Percentiles rank a stretch among this genome's conserved stretches.
phyloP scores from a whole-genome alignment of 2,797 vertebrate genomes.

The Rousettus madagascariensis region DNA sequence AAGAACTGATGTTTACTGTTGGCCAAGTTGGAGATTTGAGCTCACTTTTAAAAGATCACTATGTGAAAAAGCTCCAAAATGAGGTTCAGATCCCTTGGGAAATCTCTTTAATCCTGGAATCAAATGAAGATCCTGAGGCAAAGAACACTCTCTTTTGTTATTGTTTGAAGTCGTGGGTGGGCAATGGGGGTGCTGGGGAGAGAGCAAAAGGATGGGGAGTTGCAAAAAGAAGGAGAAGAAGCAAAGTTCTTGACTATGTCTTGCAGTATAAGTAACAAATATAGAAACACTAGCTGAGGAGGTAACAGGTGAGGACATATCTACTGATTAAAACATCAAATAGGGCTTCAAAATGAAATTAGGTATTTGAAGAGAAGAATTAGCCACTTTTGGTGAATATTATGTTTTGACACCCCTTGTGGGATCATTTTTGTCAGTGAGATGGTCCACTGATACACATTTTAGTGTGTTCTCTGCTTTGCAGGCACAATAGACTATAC shows the following conservation, averaged over 20 bases:
- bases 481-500: neutral
- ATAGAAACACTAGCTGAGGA: neutral
- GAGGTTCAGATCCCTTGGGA: neutral
- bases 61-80: neutral
- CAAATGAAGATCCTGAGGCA: constrained; percentile 11
- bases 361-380: neutral
- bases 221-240: neutral
- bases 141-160: neutral
- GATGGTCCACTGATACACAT: neutral
- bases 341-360: neutral
- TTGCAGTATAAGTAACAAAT: neutral
- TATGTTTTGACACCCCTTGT: neutral
- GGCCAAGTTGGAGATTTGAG: constrained; percentile 2
- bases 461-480: neutral
- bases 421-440: neutral
- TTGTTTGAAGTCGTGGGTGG: neutral
- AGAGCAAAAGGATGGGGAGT: neutral
- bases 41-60: neutral
- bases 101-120: constrained; percentile 38
- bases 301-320: neutral
- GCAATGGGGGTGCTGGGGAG: neutral
- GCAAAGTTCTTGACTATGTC: neutral
- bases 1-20: neutral
- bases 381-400: neutral
- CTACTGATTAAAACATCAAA: neutral